These are phyloP conservation scores for Dicycla oo DNA, from an alignment of 2,888 invertebrate genomes.

Conservation along the genomic window DNA sequence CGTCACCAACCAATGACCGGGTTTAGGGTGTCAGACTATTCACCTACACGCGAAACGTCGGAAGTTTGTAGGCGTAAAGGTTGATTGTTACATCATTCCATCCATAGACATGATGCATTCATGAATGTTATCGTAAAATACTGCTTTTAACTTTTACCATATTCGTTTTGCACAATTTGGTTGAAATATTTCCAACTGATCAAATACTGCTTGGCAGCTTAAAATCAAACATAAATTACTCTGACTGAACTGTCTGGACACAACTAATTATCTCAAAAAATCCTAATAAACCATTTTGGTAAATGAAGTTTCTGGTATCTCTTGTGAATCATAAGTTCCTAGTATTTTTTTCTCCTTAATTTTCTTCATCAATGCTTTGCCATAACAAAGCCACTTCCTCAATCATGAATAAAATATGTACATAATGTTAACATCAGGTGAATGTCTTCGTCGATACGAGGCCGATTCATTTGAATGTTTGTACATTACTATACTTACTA, in stretches of 20 bases:
- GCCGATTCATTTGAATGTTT: slow-evolving; percentile 73
- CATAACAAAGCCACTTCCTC: slow-evolving; percentile 46
- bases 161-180: slow-evolving; percentile 15
- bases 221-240: not conserved
- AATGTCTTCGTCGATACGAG: slow-evolving; percentile 74
- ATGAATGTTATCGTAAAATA: slow-evolving; percentile 57
- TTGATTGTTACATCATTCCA: slow-evolving; percentile 81
- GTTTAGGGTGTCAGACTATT: slow-evolving; percentile 77
- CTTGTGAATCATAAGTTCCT: slow-evolving; percentile 49
- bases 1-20: slow-evolving; percentile 75
- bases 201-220: not conserved
- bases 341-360: slow-evolving; percentile 17
- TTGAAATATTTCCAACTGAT: slow-evolving; percentile 10
- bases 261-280: slow-evolving; percentile 10
- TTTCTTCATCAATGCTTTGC: slow-evolving; percentile 16
- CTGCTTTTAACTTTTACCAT: slow-evolving; percentile 49
- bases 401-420: slow-evolving; percentile 47
- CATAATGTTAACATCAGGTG: slow-evolving; percentile 68
- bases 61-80: slow-evolving; percentile 83
- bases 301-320: slow-evolving; percentile 28
- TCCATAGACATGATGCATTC: slow-evolving; percentile 62
- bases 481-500: slow-evolving; percentile 60
- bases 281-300: slow-evolving; percentile 6
- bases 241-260: too few species aligned
- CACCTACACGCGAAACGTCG: slow-evolving; percentile 73